phyloP scores from a whole-genome alignment of 2,797 vertebrate genomes.

The Pantherophis alleghaniensis region DNA sequence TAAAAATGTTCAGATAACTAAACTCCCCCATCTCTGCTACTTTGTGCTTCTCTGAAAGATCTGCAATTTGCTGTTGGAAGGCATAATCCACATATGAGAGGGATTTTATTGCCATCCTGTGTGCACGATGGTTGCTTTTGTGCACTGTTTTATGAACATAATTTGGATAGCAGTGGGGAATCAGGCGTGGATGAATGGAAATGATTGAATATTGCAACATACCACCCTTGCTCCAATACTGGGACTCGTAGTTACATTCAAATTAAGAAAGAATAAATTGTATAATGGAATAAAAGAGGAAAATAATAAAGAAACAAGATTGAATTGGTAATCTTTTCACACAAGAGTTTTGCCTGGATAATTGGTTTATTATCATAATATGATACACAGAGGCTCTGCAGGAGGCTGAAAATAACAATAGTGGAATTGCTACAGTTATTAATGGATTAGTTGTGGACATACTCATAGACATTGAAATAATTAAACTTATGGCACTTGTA shows the following conservation, averaged over 20 bases:
- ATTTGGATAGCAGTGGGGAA: not conserved
- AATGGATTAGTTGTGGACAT: not conserved
- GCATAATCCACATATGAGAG: not conserved
- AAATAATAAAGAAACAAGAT: not conserved
- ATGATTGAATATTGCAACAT: not conserved
- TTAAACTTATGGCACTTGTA: not conserved
- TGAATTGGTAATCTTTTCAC: not conserved
- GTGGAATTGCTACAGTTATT: not conserved
- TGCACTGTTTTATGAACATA: not conserved
- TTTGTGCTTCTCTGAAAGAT: not conserved
- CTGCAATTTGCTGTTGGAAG: not conserved
- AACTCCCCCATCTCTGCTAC: not conserved
- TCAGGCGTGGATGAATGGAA: not conserved
- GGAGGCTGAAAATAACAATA: not conserved
- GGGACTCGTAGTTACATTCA: not conserved
- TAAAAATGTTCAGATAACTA: not conserved
- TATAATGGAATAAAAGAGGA: not conserved
- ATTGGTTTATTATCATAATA: not conserved
- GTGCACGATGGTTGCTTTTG: not conserved
- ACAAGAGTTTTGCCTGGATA: not conserved
- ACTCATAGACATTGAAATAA: not conserved
- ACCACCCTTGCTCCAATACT: not conserved
- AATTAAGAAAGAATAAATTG: not conserved
- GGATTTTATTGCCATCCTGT: not conserved
- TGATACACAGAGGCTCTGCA: not conserved